These are phyloP conservation scores for Drosophila hamatofila DNA, from an alignment of 2,888 invertebrate genomes.

Conservation along the genomic window DNA sequence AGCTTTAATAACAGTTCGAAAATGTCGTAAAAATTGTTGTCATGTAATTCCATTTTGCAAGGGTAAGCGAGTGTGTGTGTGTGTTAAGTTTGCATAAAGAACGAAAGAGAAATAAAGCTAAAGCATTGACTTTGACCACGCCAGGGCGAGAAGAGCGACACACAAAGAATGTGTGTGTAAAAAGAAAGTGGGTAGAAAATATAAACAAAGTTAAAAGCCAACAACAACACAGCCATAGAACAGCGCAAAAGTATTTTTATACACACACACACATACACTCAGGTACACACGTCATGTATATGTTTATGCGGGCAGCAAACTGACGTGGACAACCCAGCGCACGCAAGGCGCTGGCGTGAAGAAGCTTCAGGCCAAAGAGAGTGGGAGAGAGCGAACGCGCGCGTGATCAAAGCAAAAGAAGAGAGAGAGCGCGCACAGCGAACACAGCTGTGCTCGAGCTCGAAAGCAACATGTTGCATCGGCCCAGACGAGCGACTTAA, in stretches of 20 bases:
- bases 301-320: conserved; percentile 53
- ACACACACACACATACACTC: conserved; percentile 5
- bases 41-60: conserved; percentile 25
- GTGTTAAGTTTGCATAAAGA: conserved; percentile 40
- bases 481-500: conserved; percentile 71
- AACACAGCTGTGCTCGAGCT: conserved; percentile 30
- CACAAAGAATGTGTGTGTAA: conserved; percentile 44
- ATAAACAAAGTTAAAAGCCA: conserved; percentile 58
- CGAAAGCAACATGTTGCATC: conserved; percentile 48
- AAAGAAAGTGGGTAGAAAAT: conserved; percentile 77
- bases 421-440: conserved; percentile 24
- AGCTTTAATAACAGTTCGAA: conserved; percentile 4
- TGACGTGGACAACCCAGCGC: conserved; percentile 60
- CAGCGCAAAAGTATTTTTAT: conserved; percentile 35
- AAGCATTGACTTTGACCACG: conserved; percentile 29
- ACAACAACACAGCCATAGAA: conserved; percentile 47
- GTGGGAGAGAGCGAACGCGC: conserved; percentile 2
- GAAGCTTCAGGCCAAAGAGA: conserved; percentile 4
- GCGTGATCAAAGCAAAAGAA: conserved; percentile 15
- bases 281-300: conserved; percentile 4
- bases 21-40: conserved; percentile 13
- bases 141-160: conserved; percentile 12
- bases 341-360: conserved; percentile 69
- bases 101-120: conserved; percentile 22
- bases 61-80: not conserved